Evolutionary conservation across 2,113 vertebrate species (phyloP).

Genomic region (Brienomyrus longianalis): DNA sequence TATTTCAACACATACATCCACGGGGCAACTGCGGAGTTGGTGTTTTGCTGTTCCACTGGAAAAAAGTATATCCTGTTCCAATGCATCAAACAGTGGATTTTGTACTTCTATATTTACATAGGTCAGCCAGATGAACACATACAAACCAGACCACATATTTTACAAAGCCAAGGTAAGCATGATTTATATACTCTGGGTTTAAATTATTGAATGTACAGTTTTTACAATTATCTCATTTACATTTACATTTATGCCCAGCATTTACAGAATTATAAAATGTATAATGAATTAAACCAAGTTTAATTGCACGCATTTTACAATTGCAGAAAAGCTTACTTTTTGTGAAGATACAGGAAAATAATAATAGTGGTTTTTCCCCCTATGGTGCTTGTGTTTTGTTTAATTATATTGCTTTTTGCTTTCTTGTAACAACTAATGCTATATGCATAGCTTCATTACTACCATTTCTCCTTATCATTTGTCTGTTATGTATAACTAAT

Average conservation of each 20-base stretch:
- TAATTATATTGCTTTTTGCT: neutral
- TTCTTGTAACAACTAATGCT: neutral
- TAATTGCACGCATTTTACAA: neutral
- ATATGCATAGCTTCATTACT: neutral
- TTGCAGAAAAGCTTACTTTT: neutral
- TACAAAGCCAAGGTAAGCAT: constrained; percentile 46
- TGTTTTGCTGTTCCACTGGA: neutral
- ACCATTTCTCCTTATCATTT: neutral
- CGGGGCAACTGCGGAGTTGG: neutral
- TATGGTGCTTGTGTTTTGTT: neutral
- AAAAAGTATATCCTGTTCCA: constrained; percentile 26
- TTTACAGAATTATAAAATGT: neutral
- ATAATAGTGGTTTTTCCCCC: neutral
- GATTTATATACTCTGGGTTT: neutral
- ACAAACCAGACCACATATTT: constrained; percentile 35
- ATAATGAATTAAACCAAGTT: neutral
- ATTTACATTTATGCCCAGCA: neutral
- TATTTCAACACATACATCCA: neutral
- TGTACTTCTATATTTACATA: constrained; percentile 32
- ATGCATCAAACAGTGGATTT: constrained; percentile 47
- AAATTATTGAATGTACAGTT: neutral
- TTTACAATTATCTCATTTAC: neutral
- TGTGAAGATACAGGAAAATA: neutral
- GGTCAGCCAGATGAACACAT: constrained; percentile 50
- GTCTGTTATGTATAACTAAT: neutral